Evolutionary conservation across 2,797 vertebrate genomes (phyloP), one percentile per base, ranked within the genome.

Genomic region (Podarcis lilfordi): DNA sequence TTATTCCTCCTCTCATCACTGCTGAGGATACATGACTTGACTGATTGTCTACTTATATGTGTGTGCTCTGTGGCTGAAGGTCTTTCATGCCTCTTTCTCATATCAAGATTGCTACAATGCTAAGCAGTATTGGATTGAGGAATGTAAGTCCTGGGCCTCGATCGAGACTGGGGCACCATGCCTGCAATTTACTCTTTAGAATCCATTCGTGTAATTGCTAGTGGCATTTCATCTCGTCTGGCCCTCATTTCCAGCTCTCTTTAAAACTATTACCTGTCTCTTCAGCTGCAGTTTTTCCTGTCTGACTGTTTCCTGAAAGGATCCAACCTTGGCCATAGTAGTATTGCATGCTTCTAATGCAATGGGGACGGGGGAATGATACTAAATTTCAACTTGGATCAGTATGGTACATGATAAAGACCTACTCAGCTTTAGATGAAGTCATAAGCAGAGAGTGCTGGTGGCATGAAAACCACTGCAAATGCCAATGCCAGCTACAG

Each of bases 331-430:
- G 45, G 37, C 5, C 17, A 35, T 19, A 17, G 8, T 82, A 55
- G 43, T 76, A 6, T 35, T 80, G 75, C 37, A 66, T 35, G 83
- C 32, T 75, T 89, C 69, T 37, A 55, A 55, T 55, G 13, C 50
- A 64, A 64, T 23, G 10, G 45, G 11, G 43, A 50, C 1, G 32
- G 4, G 11, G 25, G 76, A 79, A 84, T 10, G 15, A 72, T 69
- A 61, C 17, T 83, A 59, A 43, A 88, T 75, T 50, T 75, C n/a
- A 50, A 55, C 55, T 29, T 68, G 83, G 71, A 89, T 85, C 61
- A 17, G 45, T 50, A n/a, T 50, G 25, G 64, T 76, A n/a, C 84
- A 40, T 40, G 71, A 89, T 89, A 82, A 89, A 86, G 80, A 83
- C 75, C 74, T 83, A 71, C 45, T 86, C 29, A 82, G 75, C 23